Percentiles rank a stretch among this genome's conserved stretches.
These are phyloP conservation scores for Zophobas atratus DNA, from an alignment of 1,140 invertebrate species.

Conservation along the genomic window DNA sequence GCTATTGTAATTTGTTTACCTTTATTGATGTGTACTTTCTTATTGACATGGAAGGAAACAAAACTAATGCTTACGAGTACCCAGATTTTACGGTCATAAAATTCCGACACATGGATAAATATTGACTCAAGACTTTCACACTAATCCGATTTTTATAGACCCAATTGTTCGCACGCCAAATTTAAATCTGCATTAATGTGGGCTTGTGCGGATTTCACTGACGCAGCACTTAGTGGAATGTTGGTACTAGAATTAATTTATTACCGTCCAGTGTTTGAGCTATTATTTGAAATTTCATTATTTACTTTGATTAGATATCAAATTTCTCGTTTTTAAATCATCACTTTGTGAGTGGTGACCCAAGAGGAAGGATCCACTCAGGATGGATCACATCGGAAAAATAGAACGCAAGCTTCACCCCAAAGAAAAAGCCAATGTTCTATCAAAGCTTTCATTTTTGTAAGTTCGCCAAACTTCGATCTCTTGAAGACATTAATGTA, in stretches of 20 bases:
- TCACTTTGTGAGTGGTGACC: constrained; percentile 12
- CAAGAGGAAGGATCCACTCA: background rate
- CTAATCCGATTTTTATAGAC: too few relatives aligned
- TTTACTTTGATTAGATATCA: constrained; percentile 33
- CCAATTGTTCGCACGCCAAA: too few relatives aligned
- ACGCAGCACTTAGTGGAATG: background rate
- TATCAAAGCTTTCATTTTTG: constrained; percentile 54
- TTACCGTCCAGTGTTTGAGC: background rate
- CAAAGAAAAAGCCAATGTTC: constrained; percentile 57
- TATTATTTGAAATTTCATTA: constrained; percentile 32
- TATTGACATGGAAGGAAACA: too few relatives aligned
- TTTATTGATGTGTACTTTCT: too few relatives aligned
- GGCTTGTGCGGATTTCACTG: constrained; percentile 59
- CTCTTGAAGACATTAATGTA: background rate
- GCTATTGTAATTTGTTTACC: too few relatives aligned
- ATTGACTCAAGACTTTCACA: too few relatives aligned
- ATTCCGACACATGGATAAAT: too few relatives aligned
- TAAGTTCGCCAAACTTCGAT: constrained; percentile 45
- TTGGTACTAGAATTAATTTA: background rate
- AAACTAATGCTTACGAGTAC: too few relatives aligned
- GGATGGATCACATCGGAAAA: constrained; percentile 51
- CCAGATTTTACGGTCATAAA: too few relatives aligned
- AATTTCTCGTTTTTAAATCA: background rate
- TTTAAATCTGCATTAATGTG: too few relatives aligned
- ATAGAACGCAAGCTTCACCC: constrained; percentile 53